These are phyloP conservation scores for Cotesia vestalis DNA, from an alignment of 1,140 invertebrate genomes.

Conservation along the genomic window DNA sequence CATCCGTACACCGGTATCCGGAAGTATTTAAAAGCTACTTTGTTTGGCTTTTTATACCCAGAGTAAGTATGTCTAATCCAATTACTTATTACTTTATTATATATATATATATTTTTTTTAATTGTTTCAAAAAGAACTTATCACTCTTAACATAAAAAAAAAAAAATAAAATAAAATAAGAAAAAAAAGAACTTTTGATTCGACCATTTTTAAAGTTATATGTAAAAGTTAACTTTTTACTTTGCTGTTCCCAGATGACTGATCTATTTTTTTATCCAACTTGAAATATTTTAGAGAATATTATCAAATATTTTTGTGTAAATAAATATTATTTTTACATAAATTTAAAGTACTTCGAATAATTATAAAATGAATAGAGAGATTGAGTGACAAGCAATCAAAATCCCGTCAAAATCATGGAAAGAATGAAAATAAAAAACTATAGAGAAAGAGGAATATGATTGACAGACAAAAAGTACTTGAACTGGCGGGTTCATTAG, in stretches of 20 bases:
- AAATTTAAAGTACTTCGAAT: too few species aligned
- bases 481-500: constrained; percentile 35
- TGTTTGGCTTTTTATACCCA: constrained; percentile 29
- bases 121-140: background rate
- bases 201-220: constrained; percentile 43
- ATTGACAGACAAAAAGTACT: constrained; percentile 30
- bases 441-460: background rate
- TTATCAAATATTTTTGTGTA: too few species aligned
- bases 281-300: too few species aligned
- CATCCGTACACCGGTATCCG: constrained; percentile 11
- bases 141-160: too few species aligned
- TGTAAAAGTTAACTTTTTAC: constrained; percentile 45
- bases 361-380: too few species aligned
- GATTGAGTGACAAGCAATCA: background rate
- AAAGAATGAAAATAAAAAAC: background rate
- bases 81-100: background rate
- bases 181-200: constrained; percentile 21
- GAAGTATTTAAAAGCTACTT: constrained; percentile 13
- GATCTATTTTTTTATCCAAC: too few species aligned
- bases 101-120: background rate
- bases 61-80: constrained; percentile 15
- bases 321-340: too few species aligned
- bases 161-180: too few species aligned
- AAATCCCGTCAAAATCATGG: background rate
- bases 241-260: constrained; percentile 4